Conservation (phyloP, 2,888 invertebrate genomes). For the Synanthedon vespiformis region DNA sequence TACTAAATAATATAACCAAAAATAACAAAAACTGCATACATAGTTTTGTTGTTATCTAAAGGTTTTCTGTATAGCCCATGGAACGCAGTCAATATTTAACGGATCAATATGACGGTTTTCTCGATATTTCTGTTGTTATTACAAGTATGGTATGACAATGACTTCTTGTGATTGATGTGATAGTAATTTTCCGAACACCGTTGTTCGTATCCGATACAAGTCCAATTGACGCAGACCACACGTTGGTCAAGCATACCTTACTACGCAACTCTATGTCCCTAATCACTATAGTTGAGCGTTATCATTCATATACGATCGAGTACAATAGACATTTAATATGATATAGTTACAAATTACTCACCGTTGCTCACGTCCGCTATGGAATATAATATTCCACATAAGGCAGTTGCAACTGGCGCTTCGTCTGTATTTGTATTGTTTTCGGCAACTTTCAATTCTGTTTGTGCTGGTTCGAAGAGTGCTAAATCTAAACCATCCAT, state of each 20-base stretch:
- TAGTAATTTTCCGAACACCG: conserved; percentile 57
- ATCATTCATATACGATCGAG: conserved; percentile 32
- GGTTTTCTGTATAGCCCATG: no score
- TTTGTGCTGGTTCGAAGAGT: conserved; percentile 73
- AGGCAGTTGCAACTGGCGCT: conserved; percentile 27
- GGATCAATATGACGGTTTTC: conserved; percentile 5
- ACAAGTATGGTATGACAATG: conserved; percentile 41
- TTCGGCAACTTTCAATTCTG: conserved; percentile 28
- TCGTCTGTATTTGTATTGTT: conserved; percentile 20
- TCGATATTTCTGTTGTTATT: conserved; percentile 22
- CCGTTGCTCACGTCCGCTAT: conserved; percentile 43
- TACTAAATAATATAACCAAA: no score
- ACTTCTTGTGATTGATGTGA: conserved; percentile 54
- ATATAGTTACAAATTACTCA: conserved; percentile 35
- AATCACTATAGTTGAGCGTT: conserved; percentile 46
- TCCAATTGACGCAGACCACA: conserved; percentile 39
- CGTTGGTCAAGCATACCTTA: conserved; percentile 21
- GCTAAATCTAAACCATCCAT: conserved; percentile 77
- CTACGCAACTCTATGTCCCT: conserved; percentile 29
- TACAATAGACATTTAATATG: conserved; percentile 31
- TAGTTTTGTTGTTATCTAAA: no score
- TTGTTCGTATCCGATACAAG: conserved; percentile 64
- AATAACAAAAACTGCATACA: no score
- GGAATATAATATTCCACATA: conserved; percentile 54
- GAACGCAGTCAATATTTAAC: no score